phyloP scores from a whole-genome alignment of 1,140 invertebrate species.

The Papilio polyxenes region DNA sequence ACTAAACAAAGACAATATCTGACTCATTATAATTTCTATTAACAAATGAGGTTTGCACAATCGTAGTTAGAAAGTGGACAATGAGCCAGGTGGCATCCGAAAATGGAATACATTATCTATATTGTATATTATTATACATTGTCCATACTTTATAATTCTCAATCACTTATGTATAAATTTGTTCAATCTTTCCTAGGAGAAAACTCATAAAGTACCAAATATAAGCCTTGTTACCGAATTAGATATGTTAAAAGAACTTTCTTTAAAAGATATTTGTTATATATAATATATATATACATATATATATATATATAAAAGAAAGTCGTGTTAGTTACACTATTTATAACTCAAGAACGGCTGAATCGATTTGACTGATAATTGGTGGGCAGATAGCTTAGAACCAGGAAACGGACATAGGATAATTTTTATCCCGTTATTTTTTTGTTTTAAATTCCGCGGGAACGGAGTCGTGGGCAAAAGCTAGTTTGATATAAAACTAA shows the following conservation, averaged over 20 bases:
- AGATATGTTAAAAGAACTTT: not conserved
- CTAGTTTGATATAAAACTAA: too few relatives aligned
- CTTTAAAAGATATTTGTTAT: not conserved
- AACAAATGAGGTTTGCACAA: slow-evolving; percentile 20
- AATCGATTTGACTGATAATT: too few relatives aligned
- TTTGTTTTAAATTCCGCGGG: too few relatives aligned
- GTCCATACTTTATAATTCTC: not conserved
- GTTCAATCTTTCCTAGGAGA: not conserved
- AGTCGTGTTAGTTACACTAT: too few relatives aligned
- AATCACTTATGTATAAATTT: not conserved
- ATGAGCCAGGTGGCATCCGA: slow-evolving; percentile 10
- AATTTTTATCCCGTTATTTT: too few relatives aligned
- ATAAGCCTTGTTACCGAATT: not conserved
- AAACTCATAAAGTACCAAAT: not conserved
- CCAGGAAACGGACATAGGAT: too few relatives aligned
- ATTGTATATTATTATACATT: slow-evolving; percentile 12
- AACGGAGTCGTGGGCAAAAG: too few relatives aligned
- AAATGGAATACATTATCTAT: slow-evolving; percentile 23
- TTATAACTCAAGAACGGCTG: too few relatives aligned
- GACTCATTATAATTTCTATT: slow-evolving; percentile 38
- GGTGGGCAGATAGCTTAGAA: too few relatives aligned
- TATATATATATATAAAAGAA: too few relatives aligned
- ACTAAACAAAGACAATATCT: slow-evolving; percentile 35
- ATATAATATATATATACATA: too few relatives aligned
- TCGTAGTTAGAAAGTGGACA: slow-evolving; percentile 32